These are phyloP conservation scores for Dendropsophus ebraccatus DNA, from an alignment of 2,113 vertebrate genomes.

Conservation along the genomic window DNA sequence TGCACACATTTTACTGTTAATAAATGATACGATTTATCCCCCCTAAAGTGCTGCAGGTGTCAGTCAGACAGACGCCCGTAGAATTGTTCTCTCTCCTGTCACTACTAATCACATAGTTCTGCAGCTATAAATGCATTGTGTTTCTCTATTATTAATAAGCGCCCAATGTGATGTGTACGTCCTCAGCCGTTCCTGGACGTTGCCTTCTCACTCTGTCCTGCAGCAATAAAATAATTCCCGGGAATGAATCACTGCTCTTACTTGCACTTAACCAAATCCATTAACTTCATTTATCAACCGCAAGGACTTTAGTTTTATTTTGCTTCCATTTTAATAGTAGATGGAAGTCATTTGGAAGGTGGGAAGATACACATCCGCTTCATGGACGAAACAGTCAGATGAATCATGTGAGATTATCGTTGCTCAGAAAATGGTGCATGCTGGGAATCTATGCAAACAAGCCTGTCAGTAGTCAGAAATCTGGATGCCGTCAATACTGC, in stretches of 20 bases:
- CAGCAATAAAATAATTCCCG: constrained; percentile 24
- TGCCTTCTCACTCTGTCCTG: not conserved
- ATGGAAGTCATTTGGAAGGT: not conserved
- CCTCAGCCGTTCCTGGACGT: not conserved
- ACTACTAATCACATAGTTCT: not conserved
- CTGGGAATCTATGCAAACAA: not conserved
- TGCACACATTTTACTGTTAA: no score
- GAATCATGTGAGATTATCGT: not conserved
- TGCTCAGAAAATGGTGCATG: not conserved
- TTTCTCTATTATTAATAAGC: constrained; percentile 9
- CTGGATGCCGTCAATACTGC: not conserved
- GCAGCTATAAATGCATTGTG: not conserved
- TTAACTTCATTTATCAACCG: constrained; percentile 45
- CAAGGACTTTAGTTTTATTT: not conserved
- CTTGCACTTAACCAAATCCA: constrained; percentile 39
- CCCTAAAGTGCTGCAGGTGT: no score
- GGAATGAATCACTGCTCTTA: constrained; percentile 24
- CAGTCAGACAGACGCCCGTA: not conserved
- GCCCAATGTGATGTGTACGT: not conserved
- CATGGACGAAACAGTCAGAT: not conserved
- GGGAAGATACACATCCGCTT: not conserved
- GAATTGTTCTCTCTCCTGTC: not conserved
- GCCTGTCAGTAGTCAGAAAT: not conserved
- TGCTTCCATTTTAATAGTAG: constrained; percentile 14
- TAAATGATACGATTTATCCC: no score